Conservation (phyloP, 35 echinoderm and acorn worm species). For the Amphiura filiformis region DNA sequence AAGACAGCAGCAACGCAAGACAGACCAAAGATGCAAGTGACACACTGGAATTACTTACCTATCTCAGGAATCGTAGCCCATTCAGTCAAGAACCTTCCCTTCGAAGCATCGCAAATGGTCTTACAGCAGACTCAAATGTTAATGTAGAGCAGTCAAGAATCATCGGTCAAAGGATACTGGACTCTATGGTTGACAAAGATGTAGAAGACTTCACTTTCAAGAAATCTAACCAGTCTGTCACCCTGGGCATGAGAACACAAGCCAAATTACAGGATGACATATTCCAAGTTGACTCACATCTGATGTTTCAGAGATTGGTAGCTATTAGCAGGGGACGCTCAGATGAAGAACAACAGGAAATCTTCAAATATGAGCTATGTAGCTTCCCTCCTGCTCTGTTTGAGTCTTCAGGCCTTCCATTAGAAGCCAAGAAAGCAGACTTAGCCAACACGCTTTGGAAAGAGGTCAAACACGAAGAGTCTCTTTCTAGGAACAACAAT, state of each 20-base stretch:
- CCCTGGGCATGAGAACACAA: constrained; percentile 26
- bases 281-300: constrained; percentile 56
- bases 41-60: constrained; percentile 18
- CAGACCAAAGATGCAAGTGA: constrained; percentile 13
- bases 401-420: constrained; percentile 23
- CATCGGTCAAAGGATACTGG: constrained; percentile 48
- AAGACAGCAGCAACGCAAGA: constrained; percentile 20
- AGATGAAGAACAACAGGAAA: background rate
- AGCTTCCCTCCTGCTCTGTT: constrained; percentile 76
- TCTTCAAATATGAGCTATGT: constrained; percentile 78
- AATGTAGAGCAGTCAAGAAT: constrained; percentile 55
- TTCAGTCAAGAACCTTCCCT: constrained; percentile 37
- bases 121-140: constrained; percentile 40
- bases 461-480: background rate
- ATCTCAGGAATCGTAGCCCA: constrained; percentile 32
- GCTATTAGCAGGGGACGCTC: background rate
- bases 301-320: constrained; percentile 70
- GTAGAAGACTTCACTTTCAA: constrained; percentile 60
- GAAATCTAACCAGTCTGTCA: constrained; percentile 49
- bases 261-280: constrained; percentile 32
- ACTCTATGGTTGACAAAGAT: constrained; percentile 21
- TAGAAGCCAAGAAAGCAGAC: constrained; percentile 33
- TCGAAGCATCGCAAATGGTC: constrained; percentile 51
- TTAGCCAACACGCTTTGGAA: constrained; percentile 55
- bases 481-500: background rate